Conservation (phyloP, 1,140 invertebrate genomes). For the Archivesica marissinica region DNA sequence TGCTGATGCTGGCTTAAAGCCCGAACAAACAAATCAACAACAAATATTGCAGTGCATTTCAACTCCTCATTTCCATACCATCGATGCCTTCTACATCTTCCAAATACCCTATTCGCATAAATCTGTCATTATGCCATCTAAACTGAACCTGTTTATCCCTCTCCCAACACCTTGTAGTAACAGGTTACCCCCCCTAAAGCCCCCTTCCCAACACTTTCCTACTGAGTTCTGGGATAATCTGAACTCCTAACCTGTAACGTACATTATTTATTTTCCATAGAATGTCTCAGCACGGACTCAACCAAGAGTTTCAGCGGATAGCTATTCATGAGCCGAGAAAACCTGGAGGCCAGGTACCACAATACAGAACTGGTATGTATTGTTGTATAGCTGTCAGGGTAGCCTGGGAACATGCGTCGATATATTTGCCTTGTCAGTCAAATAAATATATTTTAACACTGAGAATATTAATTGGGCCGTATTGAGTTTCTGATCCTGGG, state of each 20-base stretch:
- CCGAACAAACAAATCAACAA: no score
- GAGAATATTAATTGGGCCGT: neutral
- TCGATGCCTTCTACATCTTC: no score
- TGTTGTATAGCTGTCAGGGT: neutral
- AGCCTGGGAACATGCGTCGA: neutral
- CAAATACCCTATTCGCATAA: no score
- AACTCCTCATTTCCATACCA: no score
- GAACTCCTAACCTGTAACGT: neutral
- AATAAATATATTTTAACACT: neutral
- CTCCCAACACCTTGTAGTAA: no score
- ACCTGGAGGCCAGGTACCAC: constrained; percentile 1
- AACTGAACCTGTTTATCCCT: no score
- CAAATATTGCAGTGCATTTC: no score
- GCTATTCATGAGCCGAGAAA: constrained; percentile 47
- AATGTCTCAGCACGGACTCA: constrained; percentile 35
- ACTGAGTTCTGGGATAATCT: neutral
- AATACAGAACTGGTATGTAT: constrained; percentile 54
- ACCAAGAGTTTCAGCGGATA: constrained; percentile 50
- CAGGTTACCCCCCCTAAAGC: no score
- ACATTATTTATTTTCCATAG: neutral
- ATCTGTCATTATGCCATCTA: no score
- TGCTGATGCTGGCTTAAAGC: no score
- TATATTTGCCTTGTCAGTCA: neutral
- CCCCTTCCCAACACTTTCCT: neutral
- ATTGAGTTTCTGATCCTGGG: neutral